A percentile compares a stretch with the other conserved stretches of the same genome.
These are phyloP conservation scores for Ptychodera flava DNA, from an alignment of 35 echinoderm and acorn worm species.

Conservation along the genomic window DNA sequence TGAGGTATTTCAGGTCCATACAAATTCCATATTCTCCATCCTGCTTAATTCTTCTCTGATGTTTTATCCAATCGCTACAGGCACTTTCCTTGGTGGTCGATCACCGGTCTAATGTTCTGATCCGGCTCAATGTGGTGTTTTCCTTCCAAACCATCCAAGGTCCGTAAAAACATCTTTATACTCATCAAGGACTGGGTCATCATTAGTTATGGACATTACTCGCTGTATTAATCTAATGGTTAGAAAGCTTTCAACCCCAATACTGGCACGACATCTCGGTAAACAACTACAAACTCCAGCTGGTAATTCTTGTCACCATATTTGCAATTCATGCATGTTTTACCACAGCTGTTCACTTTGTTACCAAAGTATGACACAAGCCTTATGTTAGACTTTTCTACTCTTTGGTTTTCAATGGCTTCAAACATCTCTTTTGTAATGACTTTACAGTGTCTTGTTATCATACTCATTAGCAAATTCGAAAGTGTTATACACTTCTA, in stretches of 20 bases:
- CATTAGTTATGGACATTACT: no score
- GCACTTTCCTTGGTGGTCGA: conserved; percentile 30
- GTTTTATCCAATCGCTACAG: conserved; percentile 22
- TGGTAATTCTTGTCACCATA: no score
- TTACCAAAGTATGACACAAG: no score
- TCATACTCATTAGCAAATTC: background rate
- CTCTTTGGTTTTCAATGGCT: background rate
- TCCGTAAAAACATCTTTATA: no score
- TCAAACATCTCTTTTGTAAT: background rate
- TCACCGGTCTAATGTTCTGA: background rate
- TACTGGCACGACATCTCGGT: background rate
- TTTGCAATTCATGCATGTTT: no score
- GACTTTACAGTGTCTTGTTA: conserved; percentile 24
- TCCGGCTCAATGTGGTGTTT: conserved; percentile 12
- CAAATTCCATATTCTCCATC: conserved; percentile 47
- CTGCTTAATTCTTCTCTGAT: conserved; percentile 30
- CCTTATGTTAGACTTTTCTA: background rate
- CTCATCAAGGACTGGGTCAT: no score
- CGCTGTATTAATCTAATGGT: conserved; percentile 3
- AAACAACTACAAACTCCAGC: no score
- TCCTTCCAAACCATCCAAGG: conserved; percentile 19
- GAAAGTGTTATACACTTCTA: no score
- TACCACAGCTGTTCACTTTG: no score
- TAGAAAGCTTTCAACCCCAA: background rate
- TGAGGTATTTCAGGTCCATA: conserved; percentile 53